phyloP scores from a whole-genome alignment of 2,797 vertebrate species.

The Bufotes viridis region DNA sequence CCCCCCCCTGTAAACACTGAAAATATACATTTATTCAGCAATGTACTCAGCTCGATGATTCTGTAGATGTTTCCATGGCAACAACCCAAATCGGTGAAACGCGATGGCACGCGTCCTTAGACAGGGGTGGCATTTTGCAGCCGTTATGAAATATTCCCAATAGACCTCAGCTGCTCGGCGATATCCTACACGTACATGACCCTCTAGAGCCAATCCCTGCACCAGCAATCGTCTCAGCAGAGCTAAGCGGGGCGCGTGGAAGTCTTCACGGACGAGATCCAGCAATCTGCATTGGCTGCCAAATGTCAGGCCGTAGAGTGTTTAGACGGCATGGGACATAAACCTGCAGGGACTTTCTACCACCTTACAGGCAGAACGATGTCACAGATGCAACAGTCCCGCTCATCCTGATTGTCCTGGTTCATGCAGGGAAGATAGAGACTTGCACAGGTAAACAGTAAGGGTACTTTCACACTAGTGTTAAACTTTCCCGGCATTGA shows the following conservation, averaged over 20 bases:
- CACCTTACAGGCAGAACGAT: too few relatives aligned
- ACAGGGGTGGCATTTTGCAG: not conserved
- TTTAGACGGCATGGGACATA: too few relatives aligned
- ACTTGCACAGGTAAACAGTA: too few relatives aligned
- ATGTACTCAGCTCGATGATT: conserved; percentile 2
- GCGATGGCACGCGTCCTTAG: not conserved
- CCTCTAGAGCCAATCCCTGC: not conserved
- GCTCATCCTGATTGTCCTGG: not conserved
- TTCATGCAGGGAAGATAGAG: not conserved
- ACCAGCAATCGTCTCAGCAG: not conserved
- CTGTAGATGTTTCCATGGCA: conserved; percentile 43
- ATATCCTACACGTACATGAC: not conserved
- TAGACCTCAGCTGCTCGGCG: not conserved
- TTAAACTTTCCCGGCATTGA: too few relatives aligned
- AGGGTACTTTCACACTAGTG: too few relatives aligned
- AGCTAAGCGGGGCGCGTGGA: not conserved
- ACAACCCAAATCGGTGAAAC: conserved; percentile 20
- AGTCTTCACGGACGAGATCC: too few relatives aligned
- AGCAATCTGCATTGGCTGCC: not conserved
- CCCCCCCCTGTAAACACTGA: conserved; percentile 3
- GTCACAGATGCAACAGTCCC: not conserved
- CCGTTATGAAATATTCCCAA: conserved; percentile 26
- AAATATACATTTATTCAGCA: conserved; percentile 37
- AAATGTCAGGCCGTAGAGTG: not conserved
- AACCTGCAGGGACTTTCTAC: too few relatives aligned